Evolutionary conservation across 1,140 invertebrate species (phyloP), one percentile per base, ranked within the genome.

Genomic region (Oscheius sp.): DNA sequence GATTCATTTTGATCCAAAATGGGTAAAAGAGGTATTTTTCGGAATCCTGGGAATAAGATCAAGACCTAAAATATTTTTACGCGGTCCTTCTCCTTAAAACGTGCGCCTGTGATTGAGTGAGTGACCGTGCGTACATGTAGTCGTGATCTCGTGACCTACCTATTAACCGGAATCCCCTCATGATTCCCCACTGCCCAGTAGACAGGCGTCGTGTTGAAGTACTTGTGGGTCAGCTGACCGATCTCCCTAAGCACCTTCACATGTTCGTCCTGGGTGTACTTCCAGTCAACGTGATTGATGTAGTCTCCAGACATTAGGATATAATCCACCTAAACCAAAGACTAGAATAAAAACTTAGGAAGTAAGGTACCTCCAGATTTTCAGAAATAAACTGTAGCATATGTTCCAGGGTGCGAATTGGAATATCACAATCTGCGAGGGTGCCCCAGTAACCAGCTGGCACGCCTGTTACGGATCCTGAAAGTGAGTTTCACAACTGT

Each of bases 141-240:
- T n/a, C n/a, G n/a, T n/a, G n/a, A n/a, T n/a, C n/a, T n/a, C 10
- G 73, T 15, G 10, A 46, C 75, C 20, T 38, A 78, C 66, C 52
- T 65, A 46, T 82, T 82, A 3, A 82, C 82, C n/a, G 80, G 80
- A 20, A 82, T 82, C 28, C 83, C 82, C 74, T 83, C 82, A 45
- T 83, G 82, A 73, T 83, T 83, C n/a, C 81, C 78, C 0, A 82
- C 36, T 2, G 75, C 77, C 82, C 82, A 83, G 67, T 82, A 83
- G 20, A 78, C 73, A n/a, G 82, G 82, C 23, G 78, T 81, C 3
- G 66, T 58, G 3, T 78, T 77, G 31, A 83, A 81, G 59, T 84
- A 68, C 3, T 55, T 73, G 29, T 79, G 35, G n/a, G 84, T 34
- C 1, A 83, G 52, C 0, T 13, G 35, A 32, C 46, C 59, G 59